phyloP scores from a whole-genome alignment of 2,888 invertebrate genomes.

The Catocala sponsa region DNA sequence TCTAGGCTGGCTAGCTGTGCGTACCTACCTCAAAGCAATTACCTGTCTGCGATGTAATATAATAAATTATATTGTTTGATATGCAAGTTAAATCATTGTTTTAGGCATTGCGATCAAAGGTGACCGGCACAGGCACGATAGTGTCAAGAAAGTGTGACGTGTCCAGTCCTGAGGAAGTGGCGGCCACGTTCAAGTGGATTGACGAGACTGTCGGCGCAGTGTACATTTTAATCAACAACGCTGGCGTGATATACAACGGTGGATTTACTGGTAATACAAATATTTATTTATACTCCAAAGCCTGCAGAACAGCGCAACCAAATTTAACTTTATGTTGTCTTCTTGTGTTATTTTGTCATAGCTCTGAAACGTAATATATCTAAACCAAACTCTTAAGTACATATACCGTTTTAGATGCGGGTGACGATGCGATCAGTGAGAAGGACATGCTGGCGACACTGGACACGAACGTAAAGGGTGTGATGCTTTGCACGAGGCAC shows the following conservation, averaged over 20 bases:
- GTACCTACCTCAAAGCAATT: no score
- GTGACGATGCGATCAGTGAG: constrained; percentile 52
- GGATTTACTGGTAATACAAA: constrained; percentile 54
- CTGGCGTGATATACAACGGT: constrained; percentile 55
- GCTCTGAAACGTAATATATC: no score
- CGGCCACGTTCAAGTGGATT: constrained; percentile 58
- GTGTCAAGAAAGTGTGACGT: constrained; percentile 60
- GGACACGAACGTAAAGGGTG: constrained; percentile 79
- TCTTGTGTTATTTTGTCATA: neutral
- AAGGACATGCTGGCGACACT: constrained; percentile 52
- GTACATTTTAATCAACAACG: constrained; percentile 64
- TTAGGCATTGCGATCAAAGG: constrained; percentile 46
- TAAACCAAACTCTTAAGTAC: no score
- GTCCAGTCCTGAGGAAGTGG: constrained; percentile 50
- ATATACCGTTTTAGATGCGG: constrained; percentile 45
- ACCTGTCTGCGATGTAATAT: no score
- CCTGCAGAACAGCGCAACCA: no score
- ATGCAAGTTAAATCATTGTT: neutral
- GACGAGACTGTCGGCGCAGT: constrained; percentile 54
- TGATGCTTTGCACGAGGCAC: constrained; percentile 74
- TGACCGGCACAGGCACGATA: constrained; percentile 49
- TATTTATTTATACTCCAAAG: no score
- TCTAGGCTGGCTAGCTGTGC: no score
- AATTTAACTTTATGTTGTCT: no score
- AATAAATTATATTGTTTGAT: no score